Evolutionary conservation across 2,888 invertebrate species (phyloP), one percentile per base, ranked within the genome.

Genomic region (Carterocephalus palaemon): DNA sequence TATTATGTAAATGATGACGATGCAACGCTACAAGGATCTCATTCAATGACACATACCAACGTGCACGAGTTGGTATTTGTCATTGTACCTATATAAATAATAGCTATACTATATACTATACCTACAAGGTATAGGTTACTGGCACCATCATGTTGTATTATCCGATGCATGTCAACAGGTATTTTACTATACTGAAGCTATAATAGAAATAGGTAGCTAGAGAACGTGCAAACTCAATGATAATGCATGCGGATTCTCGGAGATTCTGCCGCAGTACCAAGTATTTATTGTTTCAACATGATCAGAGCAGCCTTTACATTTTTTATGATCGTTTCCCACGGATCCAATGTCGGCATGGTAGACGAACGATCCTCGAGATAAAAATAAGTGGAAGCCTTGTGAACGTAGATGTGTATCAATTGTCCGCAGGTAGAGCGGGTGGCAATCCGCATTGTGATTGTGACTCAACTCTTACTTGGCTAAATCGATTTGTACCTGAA

Each of bases 241-340:
- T 28, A 42, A 28, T 47, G n/a, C 54, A 55, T 56, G 56, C 70
- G 68, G 69, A 72, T 83, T 81, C 81, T 74, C 62, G 46, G 77
- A 82, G 75, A 80, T 75, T 76, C 73, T 75, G 71, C 68, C 62
- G 75, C 64, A 59, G 62, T 80, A 76, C 72, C 54, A 39, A 64
- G 78, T 75, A 77, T 64, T 63, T 62, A 69, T 69, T 62, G 69
- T 70, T 71, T 67, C 58, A 54, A 72, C 68, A 69, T 70, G 70
- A 70, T 63, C 56, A 63, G 70, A 70, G 63, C 56, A 63, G 70
- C 68, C 70, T 66, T 70, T 64, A 60, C 53, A 53, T 56, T 64
- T 80, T 79, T 76, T 80, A 64, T 63, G 54, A 42, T 47, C 62
- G 62, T 67, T 82, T 83, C 83, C 73, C 81, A 83, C 81, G 80